These are phyloP conservation scores for Holacanthella duospinosa DNA, from an alignment of 2,888 invertebrate genomes.

Conservation along the genomic window DNA sequence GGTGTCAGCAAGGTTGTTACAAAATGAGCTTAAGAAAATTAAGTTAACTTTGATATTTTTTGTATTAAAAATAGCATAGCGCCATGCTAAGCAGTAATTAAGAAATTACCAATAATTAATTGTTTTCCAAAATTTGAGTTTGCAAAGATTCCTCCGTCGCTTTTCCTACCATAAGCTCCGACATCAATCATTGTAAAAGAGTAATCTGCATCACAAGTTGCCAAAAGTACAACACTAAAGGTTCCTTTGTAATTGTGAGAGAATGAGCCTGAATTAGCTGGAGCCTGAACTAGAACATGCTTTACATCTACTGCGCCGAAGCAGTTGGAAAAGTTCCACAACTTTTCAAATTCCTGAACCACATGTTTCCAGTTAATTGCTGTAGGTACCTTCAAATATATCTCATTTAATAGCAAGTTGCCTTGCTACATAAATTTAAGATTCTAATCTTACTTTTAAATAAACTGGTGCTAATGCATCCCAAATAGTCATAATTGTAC, in stretches of 20 bases:
- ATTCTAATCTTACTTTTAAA: not conserved
- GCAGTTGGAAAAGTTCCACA: constrained; percentile 25
- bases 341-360: constrained; percentile 10
- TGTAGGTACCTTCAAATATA: not conserved
- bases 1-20: too few species aligned
- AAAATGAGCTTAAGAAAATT: too few species aligned
- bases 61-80: too few species aligned
- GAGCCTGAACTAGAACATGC: constrained; percentile 19
- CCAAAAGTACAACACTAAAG: constrained; percentile 24
- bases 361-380: constrained; percentile 1
- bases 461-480: not conserved
- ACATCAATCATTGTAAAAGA: constrained; percentile 32
- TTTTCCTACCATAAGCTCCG: constrained; percentile 14
- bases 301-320: constrained; percentile 31
- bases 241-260: constrained; percentile 26
- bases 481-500: not conserved
- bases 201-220: constrained; percentile 30
- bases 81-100: too few species aligned
- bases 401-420: not conserved
- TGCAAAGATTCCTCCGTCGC: constrained; percentile 12
- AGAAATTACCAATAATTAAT: too few species aligned
- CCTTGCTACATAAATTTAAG: not conserved
- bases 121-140: constrained; percentile 11
- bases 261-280: constrained; percentile 19
- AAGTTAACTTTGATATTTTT: too few species aligned